Conservation (phyloP, 2,797 vertebrate species). For the Cygnus olor region DNA sequence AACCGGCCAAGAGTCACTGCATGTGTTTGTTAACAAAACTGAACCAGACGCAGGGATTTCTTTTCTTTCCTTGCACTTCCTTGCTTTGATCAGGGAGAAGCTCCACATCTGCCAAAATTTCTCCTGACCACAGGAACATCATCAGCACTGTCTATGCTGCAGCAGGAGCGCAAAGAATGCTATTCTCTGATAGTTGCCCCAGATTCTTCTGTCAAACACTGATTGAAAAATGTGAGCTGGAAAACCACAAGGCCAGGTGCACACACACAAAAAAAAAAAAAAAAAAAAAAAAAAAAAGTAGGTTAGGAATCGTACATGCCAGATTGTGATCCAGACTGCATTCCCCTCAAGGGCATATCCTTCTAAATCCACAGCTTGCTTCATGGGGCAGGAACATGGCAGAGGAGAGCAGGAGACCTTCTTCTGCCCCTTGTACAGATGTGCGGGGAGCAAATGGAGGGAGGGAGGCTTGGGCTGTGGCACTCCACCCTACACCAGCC, state of each 20-base stretch:
- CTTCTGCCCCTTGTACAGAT: neutral
- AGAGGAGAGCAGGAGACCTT: neutral
- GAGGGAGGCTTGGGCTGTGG: neutral
- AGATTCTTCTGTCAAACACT: neutral
- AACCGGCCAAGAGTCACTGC: constrained; percentile 37
- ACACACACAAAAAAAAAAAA: no score
- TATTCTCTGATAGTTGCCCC: neutral
- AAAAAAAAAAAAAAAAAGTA: neutral
- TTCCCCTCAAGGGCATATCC: neutral
- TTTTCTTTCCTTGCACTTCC: constrained; percentile 17
- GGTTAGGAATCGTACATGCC: neutral
- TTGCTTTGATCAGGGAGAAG: neutral
- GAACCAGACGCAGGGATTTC: constrained; percentile 14
- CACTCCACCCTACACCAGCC: neutral
- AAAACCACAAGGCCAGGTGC: constrained; percentile 4
- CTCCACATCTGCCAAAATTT: neutral
- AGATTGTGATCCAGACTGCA: neutral
- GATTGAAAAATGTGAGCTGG: neutral
- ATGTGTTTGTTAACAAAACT: constrained; percentile 45
- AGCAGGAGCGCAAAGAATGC: neutral
- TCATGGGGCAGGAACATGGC: neutral
- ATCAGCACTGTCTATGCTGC: neutral
- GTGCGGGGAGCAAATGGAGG: neutral
- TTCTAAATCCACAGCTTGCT: neutral
- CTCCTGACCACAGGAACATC: neutral